These are phyloP conservation scores for Habroteleia sp. DNA, from an alignment of 2,888 invertebrate genomes.

Conservation along the genomic window DNA sequence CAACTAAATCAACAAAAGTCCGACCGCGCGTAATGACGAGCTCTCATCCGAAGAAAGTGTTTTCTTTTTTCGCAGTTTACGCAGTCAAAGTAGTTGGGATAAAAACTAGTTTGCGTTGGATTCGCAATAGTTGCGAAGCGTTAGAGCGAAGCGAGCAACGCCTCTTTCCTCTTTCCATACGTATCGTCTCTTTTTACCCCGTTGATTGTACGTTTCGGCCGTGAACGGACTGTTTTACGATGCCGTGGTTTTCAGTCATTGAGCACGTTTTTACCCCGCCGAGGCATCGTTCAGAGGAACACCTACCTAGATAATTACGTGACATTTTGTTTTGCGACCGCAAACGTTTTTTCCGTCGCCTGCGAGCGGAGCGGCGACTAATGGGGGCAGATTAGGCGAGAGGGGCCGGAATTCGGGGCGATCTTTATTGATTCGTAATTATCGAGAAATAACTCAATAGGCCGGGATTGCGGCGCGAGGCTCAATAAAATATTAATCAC, in stretches of 20 bases:
- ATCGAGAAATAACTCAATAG: slow-evolving; percentile 78
- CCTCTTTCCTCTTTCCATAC: slow-evolving; percentile 58
- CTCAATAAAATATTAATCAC: slow-evolving; percentile 80
- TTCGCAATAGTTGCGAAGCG: slow-evolving; percentile 47
- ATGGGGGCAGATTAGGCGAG: slow-evolving; percentile 51
- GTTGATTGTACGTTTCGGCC: slow-evolving; percentile 68
- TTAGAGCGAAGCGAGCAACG: slow-evolving; percentile 61
- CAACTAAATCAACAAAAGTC: slow-evolving; percentile 21
- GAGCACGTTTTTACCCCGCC: slow-evolving; percentile 63
- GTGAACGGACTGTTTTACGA: slow-evolving; percentile 75
- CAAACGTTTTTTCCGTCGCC: slow-evolving; percentile 71
- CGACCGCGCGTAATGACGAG: slow-evolving; percentile 4
- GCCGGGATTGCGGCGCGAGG: slow-evolving; percentile 67
- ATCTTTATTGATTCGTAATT: slow-evolving; percentile 77
- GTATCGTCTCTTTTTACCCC: slow-evolving; percentile 55
- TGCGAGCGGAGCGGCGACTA: slow-evolving; percentile 9
- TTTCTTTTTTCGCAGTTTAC: slow-evolving; percentile 19
- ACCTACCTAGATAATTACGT: slow-evolving; percentile 78
- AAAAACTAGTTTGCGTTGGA: slow-evolving; percentile 46
- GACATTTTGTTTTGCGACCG: slow-evolving; percentile 75
- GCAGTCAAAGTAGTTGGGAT: slow-evolving; percentile 19
- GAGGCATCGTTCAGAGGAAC: slow-evolving; percentile 68
- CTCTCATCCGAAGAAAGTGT: slow-evolving; percentile 33
- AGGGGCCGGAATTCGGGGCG: slow-evolving; percentile 59
- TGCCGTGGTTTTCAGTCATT: slow-evolving; percentile 67